Percentiles rank a stretch among this genome's conserved stretches.
Evolutionary conservation across 2,113 vertebrate genomes (phyloP).

Genomic region (Callaeas wilsoni): DNA sequence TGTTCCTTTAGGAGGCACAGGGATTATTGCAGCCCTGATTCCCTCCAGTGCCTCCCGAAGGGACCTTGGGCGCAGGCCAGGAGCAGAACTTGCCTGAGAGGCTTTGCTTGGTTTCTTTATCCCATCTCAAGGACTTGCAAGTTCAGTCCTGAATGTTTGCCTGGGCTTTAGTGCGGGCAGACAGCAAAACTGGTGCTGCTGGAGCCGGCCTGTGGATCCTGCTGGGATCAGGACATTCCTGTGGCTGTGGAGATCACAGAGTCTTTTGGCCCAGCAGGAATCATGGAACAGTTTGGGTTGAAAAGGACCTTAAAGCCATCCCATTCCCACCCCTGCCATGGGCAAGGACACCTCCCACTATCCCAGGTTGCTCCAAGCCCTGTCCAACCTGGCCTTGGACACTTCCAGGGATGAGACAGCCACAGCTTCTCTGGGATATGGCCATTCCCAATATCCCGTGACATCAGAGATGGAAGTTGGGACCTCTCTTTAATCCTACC

Average conservation of each 20-base stretch:
- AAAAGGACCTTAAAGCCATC: neutral
- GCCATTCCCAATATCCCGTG: neutral
- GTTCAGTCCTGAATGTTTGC: constrained; percentile 14
- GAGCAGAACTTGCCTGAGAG: neutral
- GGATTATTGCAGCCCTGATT: constrained; percentile 13
- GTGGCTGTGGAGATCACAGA: accelerated
- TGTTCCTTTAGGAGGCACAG: neutral
- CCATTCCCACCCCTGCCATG: neutral
- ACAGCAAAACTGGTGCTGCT: neutral
- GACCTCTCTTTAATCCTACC: neutral
- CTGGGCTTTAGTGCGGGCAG: neutral
- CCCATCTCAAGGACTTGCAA: neutral
- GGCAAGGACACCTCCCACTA: neutral
- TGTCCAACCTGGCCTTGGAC: accelerated
- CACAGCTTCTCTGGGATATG: neutral
- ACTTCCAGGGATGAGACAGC: neutral
- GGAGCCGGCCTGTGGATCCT: neutral
- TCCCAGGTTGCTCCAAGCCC: neutral
- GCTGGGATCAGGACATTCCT: neutral
- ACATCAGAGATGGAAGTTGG: neutral
- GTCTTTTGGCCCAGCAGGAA: neutral
- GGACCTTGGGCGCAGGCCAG: neutral
- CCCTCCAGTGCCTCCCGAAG: constrained; percentile 27
- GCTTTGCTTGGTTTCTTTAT: neutral
- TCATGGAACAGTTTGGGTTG: neutral